Conservation (phyloP, 2,113 vertebrate genomes). For the Phalacrocorax carbo region DNA sequence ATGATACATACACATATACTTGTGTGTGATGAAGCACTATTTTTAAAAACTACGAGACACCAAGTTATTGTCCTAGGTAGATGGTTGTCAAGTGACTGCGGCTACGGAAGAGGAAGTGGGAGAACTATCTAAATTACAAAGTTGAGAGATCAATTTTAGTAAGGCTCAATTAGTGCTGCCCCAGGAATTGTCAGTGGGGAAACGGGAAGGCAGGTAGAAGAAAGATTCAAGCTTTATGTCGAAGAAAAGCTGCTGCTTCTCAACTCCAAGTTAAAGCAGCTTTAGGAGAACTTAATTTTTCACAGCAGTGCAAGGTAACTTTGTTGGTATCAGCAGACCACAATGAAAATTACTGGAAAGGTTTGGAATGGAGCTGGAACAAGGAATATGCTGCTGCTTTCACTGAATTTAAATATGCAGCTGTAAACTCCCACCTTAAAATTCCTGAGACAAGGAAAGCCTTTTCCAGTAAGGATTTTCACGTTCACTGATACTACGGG, state of each 20-base stretch:
- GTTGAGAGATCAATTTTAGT: neutral
- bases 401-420: neutral
- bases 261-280: neutral
- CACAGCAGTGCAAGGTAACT: neutral
- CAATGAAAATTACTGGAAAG: neutral
- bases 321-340: neutral
- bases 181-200: neutral
- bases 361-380: neutral
- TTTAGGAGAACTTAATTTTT: neutral
- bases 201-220: neutral
- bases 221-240: neutral
- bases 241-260: neutral
- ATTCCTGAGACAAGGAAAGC: neutral
- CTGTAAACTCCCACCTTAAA: neutral
- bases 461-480: neutral
- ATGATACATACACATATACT: neutral
- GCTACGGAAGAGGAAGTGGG: conserved; percentile 30
- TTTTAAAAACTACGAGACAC: neutral
- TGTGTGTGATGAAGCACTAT: neutral
- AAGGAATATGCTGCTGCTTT: neutral
- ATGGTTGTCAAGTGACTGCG: neutral
- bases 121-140: conserved; percentile 33
- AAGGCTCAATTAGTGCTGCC: conserved; percentile 12
- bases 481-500: neutral
- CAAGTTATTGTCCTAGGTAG: neutral